Percentiles rank a stretch among this genome's conserved stretches.
These are phyloP conservation scores for Pantherophis vulpinus DNA, from an alignment of 2,797 vertebrate genomes.

Conservation along the genomic window DNA sequence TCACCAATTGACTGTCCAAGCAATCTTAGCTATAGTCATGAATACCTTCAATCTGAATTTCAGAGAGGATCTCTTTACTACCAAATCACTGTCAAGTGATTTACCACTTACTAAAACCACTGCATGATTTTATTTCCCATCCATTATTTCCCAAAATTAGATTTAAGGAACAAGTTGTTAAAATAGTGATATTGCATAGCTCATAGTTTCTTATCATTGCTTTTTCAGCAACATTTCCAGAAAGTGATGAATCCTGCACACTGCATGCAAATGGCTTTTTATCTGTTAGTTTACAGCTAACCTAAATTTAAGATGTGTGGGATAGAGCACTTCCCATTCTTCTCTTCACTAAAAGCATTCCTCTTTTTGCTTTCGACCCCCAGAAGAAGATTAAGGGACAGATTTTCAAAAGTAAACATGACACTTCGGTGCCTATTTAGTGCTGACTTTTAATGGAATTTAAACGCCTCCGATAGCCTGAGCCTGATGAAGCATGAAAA, in stretches of 20 bases:
- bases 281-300: not conserved
- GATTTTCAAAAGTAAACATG: slow-evolving; percentile 15
- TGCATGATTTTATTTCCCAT: not conserved
- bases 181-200: not conserved
- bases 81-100: not conserved
- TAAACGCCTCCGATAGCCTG: slow-evolving; percentile 27
- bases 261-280: not conserved
- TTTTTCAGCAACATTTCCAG: not conserved
- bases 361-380: slow-evolving; percentile 25
- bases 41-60: not conserved
- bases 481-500: slow-evolving; percentile 27
- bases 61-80: not conserved
- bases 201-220: not conserved
- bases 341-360: slow-evolving; percentile 13
- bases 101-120: not conserved
- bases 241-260: too few species aligned
- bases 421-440: slow-evolving; percentile 22
- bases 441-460: slow-evolving; percentile 35
- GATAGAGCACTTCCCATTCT: not conserved
- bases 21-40: not conserved
- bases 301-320: not conserved
- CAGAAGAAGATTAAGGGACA: slow-evolving; percentile 25
- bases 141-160: not conserved
- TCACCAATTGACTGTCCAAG: not conserved
- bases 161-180: not conserved